phyloP scores from a whole-genome alignment of 2,888 invertebrate species.

The Lymantria dispar region DNA sequence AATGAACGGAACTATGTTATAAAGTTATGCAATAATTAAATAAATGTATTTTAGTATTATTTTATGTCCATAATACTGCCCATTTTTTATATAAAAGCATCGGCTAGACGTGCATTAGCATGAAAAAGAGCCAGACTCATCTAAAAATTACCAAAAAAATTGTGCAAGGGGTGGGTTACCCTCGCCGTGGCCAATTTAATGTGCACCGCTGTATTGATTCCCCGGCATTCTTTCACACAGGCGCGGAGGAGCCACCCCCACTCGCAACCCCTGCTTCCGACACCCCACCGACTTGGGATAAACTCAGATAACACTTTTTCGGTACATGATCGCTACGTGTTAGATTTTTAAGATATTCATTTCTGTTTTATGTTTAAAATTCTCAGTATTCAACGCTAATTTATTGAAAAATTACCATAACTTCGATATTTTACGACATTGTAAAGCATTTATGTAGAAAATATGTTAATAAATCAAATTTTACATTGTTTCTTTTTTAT shows the following conservation, averaged over 20 bases:
- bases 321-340: conserved; percentile 35
- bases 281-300: conserved; percentile 56
- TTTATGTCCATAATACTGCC: not conserved
- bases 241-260: conserved; percentile 53
- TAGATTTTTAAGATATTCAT: conserved; percentile 4
- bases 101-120: conserved; percentile 10
- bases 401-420: too few species aligned
- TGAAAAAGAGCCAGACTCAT: conserved; percentile 24
- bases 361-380: not conserved
- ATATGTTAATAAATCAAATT: too few species aligned
- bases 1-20: not conserved
- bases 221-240: conserved; percentile 80
- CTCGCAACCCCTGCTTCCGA: conserved; percentile 28
- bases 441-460: too few species aligned
- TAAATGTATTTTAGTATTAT: not conserved
- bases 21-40: not conserved
- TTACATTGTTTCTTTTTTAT: too few species aligned
- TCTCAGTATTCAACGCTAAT: too few species aligned
- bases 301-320: conserved; percentile 67
- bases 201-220: conserved; percentile 80
- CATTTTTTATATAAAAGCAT: not conserved
- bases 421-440: too few species aligned
- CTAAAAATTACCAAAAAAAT: conserved; percentile 52
- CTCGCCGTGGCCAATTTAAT: conserved; percentile 72
- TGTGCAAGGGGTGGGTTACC: conserved; percentile 45